Evolutionary conservation across 2,113 vertebrate species (phyloP).

Genomic region (Ailurus styani): DNA sequence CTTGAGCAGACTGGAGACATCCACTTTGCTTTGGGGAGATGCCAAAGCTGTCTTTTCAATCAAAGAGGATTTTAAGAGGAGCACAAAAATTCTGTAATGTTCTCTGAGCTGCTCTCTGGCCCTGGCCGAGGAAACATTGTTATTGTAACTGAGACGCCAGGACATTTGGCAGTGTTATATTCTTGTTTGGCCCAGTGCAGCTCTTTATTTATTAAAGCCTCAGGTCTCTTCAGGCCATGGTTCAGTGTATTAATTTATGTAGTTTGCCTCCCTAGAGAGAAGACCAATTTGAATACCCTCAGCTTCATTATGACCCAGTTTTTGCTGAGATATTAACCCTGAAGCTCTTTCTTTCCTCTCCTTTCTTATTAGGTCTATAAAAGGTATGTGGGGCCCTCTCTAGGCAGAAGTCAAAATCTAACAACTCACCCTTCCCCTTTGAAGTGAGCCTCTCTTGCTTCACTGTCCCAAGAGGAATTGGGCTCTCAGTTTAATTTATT

Average conservation of each 20-base stretch:
- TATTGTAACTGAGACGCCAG: slow-evolving; percentile 44
- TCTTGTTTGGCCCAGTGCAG: slow-evolving; percentile 57
- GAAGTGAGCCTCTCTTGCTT: background rate
- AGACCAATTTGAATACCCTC: slow-evolving; percentile 47
- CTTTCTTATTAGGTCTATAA: background rate
- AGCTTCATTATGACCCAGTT: slow-evolving; percentile 37
- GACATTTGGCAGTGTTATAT: slow-evolving; percentile 55
- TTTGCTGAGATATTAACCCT: slow-evolving; percentile 20
- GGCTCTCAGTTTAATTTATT: background rate
- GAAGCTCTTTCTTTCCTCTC: slow-evolving; percentile 14
- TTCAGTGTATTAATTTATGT: slow-evolving; percentile 65
- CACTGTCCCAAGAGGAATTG: background rate
- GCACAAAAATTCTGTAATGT: slow-evolving; percentile 35
- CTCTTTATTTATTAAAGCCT: slow-evolving; percentile 74
- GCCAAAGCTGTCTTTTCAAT: slow-evolving; percentile 51
- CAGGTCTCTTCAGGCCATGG: background rate
- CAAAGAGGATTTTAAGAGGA: slow-evolving; percentile 54
- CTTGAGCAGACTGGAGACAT: slow-evolving; percentile 35
- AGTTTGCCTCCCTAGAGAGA: slow-evolving; percentile 35
- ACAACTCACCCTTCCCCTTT: background rate
- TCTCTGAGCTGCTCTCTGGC: slow-evolving; percentile 36
- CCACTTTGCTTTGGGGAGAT: slow-evolving; percentile 45
- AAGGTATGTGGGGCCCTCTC: background rate
- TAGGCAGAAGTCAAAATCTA: background rate
- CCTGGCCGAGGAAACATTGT: slow-evolving; percentile 38